Percentiles rank a stretch among this genome's conserved stretches.
These are phyloP conservation scores for Candoia aspera DNA, from an alignment of 2,113 vertebrate species.

Conservation along the genomic window DNA sequence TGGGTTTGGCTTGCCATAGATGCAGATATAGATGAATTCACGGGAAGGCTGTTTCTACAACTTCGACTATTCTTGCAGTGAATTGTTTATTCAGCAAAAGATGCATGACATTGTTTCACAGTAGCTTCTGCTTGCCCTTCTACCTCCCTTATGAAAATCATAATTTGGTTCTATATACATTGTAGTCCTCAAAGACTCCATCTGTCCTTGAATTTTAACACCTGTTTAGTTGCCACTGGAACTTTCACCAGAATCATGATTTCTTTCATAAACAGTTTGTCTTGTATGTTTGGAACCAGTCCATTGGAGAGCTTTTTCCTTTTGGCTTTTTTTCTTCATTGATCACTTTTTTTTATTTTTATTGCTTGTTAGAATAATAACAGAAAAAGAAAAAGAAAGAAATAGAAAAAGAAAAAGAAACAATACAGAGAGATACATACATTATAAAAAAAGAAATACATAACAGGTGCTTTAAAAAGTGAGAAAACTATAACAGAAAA, in stretches of 20 bases:
- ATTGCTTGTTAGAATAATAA: background rate
- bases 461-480: too few species aligned
- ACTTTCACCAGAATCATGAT: constrained; percentile 19
- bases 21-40: background rate
- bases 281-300: background rate
- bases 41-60: background rate
- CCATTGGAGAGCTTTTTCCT: background rate
- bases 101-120: background rate
- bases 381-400: too few species aligned
- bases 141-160: background rate
- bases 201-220: constrained; percentile 25
- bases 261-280: constrained; percentile 5
- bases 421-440: too few species aligned
- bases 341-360: constrained; percentile 14
- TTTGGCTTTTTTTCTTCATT: background rate
- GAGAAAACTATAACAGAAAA: too few species aligned
- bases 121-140: background rate
- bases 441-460: too few species aligned
- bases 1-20: background rate
- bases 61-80: background rate
- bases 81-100: background rate
- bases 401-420: too few species aligned
- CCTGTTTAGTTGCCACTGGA: constrained; percentile 12
- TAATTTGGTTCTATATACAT: constrained; percentile 25
- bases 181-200: background rate